These are phyloP conservation scores for Idris sp. DNA, from an alignment of 1,140 invertebrate species.

Conservation along the genomic window DNA sequence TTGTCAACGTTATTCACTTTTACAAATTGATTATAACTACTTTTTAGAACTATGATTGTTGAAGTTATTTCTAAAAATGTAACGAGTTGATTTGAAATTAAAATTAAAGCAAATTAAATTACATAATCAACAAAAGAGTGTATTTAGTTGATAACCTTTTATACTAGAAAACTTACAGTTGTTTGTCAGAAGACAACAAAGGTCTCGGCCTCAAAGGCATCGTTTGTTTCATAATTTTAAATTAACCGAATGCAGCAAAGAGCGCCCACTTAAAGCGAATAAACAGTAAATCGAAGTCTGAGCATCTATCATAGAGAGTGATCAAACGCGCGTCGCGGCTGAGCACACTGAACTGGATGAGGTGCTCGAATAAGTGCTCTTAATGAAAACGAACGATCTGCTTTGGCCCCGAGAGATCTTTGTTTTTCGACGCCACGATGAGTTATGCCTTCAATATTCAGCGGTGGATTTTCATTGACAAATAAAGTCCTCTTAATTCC, in stretches of 20 bases:
- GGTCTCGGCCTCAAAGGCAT: no score
- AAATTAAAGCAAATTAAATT: no score
- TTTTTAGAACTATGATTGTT: no score
- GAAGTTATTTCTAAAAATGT: no score
- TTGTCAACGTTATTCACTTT: no score
- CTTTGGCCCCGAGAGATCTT: conserved; percentile 20
- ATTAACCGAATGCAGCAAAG: conserved; percentile 14
- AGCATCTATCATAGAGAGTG: conserved; percentile 30
- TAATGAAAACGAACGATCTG: conserved; percentile 51
- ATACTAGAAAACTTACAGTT: no score
- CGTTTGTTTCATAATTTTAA: conserved; percentile 13
- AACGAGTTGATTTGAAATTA: no score
- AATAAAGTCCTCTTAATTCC: conserved; percentile 58
- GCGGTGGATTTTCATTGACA: conserved; percentile 50
- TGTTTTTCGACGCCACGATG: conserved; percentile 38
- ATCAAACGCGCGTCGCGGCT: conserved; percentile 18
- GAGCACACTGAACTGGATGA: conserved; percentile 31
- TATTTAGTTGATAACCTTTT: no score
- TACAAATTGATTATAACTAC: no score
- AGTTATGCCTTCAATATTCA: conserved; percentile 48
- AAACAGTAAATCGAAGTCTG: conserved; percentile 37
- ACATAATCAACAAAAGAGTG: no score
- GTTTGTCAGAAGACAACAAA: no score
- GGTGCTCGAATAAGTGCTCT: conserved; percentile 32
- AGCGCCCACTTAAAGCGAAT: conserved; percentile 25